These are phyloP conservation scores for Alitta virens DNA, from an alignment of 2,888 invertebrate genomes.

Conservation along the genomic window DNA sequence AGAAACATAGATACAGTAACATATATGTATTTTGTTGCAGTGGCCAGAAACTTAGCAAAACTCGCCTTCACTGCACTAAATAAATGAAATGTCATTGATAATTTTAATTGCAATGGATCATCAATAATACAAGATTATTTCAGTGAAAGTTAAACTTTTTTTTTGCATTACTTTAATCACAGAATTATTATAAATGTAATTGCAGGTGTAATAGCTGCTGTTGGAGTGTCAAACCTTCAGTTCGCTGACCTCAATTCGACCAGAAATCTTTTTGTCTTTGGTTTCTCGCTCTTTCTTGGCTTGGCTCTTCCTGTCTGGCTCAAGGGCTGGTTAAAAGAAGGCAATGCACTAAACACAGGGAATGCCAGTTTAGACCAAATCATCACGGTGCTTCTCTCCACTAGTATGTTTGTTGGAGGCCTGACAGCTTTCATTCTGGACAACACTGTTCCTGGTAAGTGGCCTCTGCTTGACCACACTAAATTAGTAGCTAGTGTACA, in stretches of 20 bases:
- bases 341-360: slow-evolving; percentile 31
- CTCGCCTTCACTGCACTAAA: too few relatives aligned
- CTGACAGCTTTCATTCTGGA: slow-evolving; percentile 46
- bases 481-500: too few relatives aligned
- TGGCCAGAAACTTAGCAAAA: too few relatives aligned
- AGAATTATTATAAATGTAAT: too few relatives aligned
- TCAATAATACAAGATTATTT: too few relatives aligned
- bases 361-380: slow-evolving; percentile 20
- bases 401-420: slow-evolving; percentile 45
- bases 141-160: too few relatives aligned
- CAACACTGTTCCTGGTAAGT: slow-evolving; percentile 36
- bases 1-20: too few relatives aligned
- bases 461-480: too few relatives aligned
- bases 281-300: slow-evolving; percentile 83
- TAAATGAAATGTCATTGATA: too few relatives aligned
- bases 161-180: too few relatives aligned
- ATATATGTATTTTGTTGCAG: too few relatives aligned
- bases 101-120: too few relatives aligned
- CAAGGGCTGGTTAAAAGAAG: neutral
- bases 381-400: slow-evolving; percentile 26
- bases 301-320: slow-evolving; percentile 60
- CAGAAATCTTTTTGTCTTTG: slow-evolving; percentile 83
- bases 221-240: slow-evolving; percentile 52
- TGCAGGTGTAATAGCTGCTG: slow-evolving; percentile 50
- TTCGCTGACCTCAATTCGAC: slow-evolving; percentile 76